phyloP scores from a whole-genome alignment of 2,797 vertebrate species.

The Argyrosomus regius region DNA sequence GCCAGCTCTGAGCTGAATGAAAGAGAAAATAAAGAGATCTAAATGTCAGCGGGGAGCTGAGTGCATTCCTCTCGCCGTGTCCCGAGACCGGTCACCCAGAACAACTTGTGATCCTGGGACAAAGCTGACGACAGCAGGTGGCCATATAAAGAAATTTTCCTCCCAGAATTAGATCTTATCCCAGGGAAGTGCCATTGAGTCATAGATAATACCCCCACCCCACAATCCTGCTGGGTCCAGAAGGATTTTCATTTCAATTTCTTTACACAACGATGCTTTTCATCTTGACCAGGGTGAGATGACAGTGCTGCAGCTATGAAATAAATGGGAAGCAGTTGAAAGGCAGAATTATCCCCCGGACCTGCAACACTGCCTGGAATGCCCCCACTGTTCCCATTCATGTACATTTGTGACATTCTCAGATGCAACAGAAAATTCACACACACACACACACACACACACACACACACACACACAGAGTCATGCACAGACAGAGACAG shows the following conservation, averaged over 20 bases:
- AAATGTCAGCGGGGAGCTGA: conserved; percentile 93
- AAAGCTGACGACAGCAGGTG: conserved; percentile 93
- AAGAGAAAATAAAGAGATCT: conserved; percentile 96
- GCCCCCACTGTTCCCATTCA: conserved; percentile 57
- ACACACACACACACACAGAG: conserved; percentile 16
- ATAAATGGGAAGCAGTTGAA: conserved; percentile 97
- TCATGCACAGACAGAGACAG: conserved; percentile 33
- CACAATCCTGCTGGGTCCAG: conserved; percentile 92
- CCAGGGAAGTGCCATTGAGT: conserved; percentile 93
- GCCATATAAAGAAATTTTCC: conserved; percentile 95
- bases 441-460: conserved; percentile 11
- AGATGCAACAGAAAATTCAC: conserved; percentile 21
- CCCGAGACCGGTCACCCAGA: conserved; percentile 95
- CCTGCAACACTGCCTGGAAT: conserved; percentile 87
- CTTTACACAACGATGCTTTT: conserved; percentile 97
- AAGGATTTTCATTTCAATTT: conserved; percentile 98
- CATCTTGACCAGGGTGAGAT: conserved; percentile 92
- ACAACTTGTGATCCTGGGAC: conserved; percentile 96
- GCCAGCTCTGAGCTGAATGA: conserved; percentile 88
- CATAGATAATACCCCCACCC: conserved; percentile 92
- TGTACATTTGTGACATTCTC: conserved; percentile 55
- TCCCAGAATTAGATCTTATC: conserved; percentile 97
- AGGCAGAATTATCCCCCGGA: conserved; percentile 94
- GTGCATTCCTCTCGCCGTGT: conserved; percentile 91
- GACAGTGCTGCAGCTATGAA: conserved; percentile 90